phyloP scores from a whole-genome alignment of 2,797 vertebrate species.

The Silurus lanzhouensis region DNA sequence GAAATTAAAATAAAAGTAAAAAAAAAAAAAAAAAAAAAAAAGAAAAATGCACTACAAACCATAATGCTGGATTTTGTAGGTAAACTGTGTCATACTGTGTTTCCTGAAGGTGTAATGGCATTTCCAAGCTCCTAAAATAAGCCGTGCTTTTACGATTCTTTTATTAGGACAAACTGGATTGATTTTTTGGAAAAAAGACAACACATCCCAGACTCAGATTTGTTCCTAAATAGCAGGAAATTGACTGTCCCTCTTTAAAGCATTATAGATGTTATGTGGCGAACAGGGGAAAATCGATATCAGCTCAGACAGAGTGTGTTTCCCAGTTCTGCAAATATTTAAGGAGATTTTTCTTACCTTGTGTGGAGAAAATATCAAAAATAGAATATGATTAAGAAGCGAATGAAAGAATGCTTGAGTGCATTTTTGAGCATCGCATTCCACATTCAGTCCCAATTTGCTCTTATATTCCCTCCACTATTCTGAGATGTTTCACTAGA shows the following conservation, averaged over 20 bases:
- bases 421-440: neutral
- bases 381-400: no score
- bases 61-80: neutral
- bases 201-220: neutral
- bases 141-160: conserved; percentile 2
- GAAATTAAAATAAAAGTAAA: neutral
- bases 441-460: no score
- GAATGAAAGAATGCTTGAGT: neutral
- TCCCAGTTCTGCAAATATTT: neutral
- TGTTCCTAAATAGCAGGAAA: conserved; percentile 34
- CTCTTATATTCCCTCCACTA: no score
- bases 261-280: conserved; percentile 33
- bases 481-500: no score
- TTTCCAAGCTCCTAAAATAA: conserved; percentile 12
- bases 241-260: conserved; percentile 27
- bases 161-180: conserved; percentile 21
- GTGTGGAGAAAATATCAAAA: neutral
- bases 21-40: neutral
- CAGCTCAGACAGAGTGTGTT: neutral
- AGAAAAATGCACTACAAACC: neutral
- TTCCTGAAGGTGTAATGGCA: conserved; percentile 14
- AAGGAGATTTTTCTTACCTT: neutral
- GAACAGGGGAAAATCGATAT: conserved; percentile 31
- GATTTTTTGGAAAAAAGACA: neutral
- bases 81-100: neutral